Percentiles rank a stretch among this genome's conserved stretches.
phyloP scores from a whole-genome alignment of 1,140 invertebrate species.

The Dinoponera quadriceps region DNA sequence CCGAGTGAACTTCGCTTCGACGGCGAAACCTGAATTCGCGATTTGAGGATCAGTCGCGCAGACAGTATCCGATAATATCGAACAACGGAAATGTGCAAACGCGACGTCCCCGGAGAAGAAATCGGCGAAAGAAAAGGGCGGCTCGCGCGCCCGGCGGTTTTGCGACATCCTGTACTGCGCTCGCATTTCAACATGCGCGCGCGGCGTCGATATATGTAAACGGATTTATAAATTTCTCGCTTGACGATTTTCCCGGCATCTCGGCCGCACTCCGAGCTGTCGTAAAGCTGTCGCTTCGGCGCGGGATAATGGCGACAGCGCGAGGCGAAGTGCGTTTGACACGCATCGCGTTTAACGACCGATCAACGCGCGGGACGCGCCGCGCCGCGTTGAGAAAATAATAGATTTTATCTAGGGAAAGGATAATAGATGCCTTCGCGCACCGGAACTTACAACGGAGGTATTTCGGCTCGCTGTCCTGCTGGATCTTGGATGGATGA shows the following conservation, averaged over 20 bases:
- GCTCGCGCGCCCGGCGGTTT: neutral
- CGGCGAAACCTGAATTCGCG: no score
- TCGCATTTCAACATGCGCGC: neutral
- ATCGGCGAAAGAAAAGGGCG: neutral
- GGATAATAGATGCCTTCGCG: neutral
- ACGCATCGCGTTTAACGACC: conserved; percentile 43
- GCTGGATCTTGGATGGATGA: neutral
- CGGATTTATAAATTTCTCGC: conserved; percentile 44
- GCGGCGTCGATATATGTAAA: conserved; percentile 17
- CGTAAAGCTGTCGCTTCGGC: conserved; percentile 46
- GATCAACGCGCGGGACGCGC: conserved; percentile 21
- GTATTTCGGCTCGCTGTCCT: no score
- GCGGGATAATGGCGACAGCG: conserved; percentile 22
- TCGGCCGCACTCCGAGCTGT: conserved; percentile 26
- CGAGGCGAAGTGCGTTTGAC: conserved; percentile 44
- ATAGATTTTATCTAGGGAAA: conserved; percentile 39
- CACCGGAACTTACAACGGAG: no score
- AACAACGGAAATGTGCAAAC: no score
- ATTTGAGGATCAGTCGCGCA: no score
- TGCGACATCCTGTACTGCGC: neutral
- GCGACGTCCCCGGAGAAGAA: no score
- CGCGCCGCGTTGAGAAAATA: conserved; percentile 16
- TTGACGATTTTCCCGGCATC: conserved; percentile 28
- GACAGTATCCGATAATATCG: no score
- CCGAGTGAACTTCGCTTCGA: no score